Evolutionary conservation across 2,113 vertebrate genomes (phyloP).

Genomic region (Indicator indicator): DNA sequence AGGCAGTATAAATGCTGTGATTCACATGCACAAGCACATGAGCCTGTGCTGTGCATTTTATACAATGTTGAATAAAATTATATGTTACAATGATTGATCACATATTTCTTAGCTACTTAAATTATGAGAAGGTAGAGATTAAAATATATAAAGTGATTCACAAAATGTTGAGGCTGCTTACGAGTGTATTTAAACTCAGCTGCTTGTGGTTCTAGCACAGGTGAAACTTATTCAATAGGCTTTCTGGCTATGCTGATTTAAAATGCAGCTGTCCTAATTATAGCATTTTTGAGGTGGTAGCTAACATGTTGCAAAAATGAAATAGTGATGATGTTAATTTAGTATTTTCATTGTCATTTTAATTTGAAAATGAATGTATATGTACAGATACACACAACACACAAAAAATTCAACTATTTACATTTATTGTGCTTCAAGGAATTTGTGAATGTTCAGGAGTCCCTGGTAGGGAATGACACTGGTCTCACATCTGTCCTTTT

Average conservation of each 20-base stretch:
- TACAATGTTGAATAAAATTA: conserved; percentile 21
- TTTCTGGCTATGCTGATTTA: not conserved
- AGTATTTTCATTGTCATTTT: not conserved
- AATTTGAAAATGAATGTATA: not conserved
- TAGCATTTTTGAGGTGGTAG: conserved; percentile 17
- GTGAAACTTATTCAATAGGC: not conserved
- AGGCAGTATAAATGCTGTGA: conserved; percentile 58
- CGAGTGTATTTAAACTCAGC: conserved; percentile 20
- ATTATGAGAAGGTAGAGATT: conserved; percentile 38
- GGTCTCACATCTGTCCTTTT: not conserved
- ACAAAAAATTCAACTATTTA: not conserved
- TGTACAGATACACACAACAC: too few relatives aligned
- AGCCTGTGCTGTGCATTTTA: not conserved
- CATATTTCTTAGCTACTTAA: conserved; percentile 22
- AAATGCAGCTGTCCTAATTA: not conserved
- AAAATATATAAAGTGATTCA: conserved; percentile 20
- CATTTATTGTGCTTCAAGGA: not conserved
- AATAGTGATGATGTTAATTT: not conserved
- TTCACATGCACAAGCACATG: conserved; percentile 50
- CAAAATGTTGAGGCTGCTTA: conserved; percentile 34
- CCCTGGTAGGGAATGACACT: not conserved
- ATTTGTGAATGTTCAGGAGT: not conserved
- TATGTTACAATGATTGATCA: conserved; percentile 45
- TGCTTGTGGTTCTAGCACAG: conserved; percentile 1
- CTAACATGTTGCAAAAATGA: not conserved